Evolutionary conservation across 1,140 invertebrate species (phyloP), one percentile per base, ranked within the genome.

Genomic region (Meloidogyne exigua): DNA sequence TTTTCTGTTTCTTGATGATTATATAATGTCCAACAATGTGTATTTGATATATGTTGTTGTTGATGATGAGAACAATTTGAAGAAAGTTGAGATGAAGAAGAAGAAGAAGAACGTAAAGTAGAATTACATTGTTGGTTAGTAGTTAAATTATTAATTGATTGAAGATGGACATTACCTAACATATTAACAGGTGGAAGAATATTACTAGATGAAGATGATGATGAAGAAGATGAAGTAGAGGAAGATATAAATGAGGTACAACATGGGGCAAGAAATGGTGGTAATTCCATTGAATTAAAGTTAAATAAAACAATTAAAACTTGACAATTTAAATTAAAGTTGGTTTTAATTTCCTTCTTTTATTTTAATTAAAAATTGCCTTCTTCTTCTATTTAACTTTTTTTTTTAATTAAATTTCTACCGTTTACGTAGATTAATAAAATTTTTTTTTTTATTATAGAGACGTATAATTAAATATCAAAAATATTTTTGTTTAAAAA

Each of bases 221-320:
- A 32, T 4, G 72, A 32, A n/a, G 42, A 28, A n/a, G 68, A 57
- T 4, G 72, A 57, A 21, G 71, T 44, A 23, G 75, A 69, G n/a
- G 68, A 26, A 18, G 64, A 26, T 15, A 67, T 72, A 26, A 44
- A 71, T n/a, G 39, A 49, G 12, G 69, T 23, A 23, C 18, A 57
- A 49, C 32, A 44, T 11, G 36, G n/a, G 5, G 75, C 75, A n/a
- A 76, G 69, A 23, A 76, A 76, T 18, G 75, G 75, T 21, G 75
- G 75, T 42, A 76, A 72, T 72, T 76, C 75, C 75, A 73, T 73
- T 57, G 49, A 57, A 2, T 3, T 18, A n/a, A n/a, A n/a, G n/a
- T n/a, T n/a, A n/a, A n/a, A n/a, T n/a, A n/a, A n/a, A n/a, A n/a
- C n/a, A n/a, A n/a, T n/a, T n/a, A n/a, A n/a, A n/a, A n/a, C n/a